Evolutionary conservation across 1,140 invertebrate species (phyloP), one percentile per base, ranked within the genome.

Genomic region (Drosophila nebulosa): DNA sequence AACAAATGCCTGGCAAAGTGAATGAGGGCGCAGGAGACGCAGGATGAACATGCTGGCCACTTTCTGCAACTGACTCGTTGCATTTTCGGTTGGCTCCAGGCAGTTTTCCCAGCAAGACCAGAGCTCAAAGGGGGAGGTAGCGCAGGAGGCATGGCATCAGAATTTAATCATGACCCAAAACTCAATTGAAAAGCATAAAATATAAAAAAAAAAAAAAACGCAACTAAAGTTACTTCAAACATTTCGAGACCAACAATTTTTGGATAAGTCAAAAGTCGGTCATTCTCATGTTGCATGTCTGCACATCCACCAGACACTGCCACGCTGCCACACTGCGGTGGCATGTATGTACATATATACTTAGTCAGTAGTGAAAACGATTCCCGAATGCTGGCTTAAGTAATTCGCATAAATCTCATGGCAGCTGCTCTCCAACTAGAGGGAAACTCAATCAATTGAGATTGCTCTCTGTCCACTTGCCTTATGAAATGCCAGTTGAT

Each of bases 61-160:
- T 86, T 86, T 68, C 72, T 80, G 81, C 81, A 81, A 68, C 83
- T 81, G 83, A 85, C 74, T 86, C 76, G 79, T 79, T 84, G 79
- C 73, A 65, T 69, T 69, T 69, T 53, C 53, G 67, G 58, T n/a
- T 46, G 39, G 16, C 39, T 46, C 39, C 7, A 46, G 39, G 39
- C 16, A 46, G 14, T 42, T 42, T 9, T 18, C 14, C 39, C 27
- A 42, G 39, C 7, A 42, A 35, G 59, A 9, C 52, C 18, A 16
- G 5, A 27, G 21, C 30, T 42, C 46, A 62, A 39, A 4, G 30
- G 30, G 30, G 1, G 0, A 18, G n/a, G 18, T 32, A 22, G 24
- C 36, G 30, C 10, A 61, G 36, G 35, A 32, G 30, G 52, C 70
- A 70, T 73, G 69, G 70, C 70, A 88, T 86, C 35, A 70, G 64